Conservation (phyloP, 2,797 vertebrate species). For the Geotrypetes seraphini region DNA sequence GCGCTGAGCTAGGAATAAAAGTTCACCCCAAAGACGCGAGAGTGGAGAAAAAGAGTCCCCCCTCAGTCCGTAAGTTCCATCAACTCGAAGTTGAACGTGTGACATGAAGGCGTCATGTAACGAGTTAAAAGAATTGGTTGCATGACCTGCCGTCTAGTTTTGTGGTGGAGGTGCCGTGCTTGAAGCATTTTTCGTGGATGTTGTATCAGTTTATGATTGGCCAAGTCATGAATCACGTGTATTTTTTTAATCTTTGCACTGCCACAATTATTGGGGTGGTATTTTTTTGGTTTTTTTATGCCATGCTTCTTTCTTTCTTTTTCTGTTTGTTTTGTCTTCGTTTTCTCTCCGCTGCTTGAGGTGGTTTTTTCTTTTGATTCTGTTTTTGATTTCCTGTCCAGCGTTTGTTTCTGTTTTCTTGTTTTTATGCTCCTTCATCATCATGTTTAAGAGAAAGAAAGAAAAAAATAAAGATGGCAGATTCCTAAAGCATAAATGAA, state of each 20-base stretch:
- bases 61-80: conserved; percentile 73
- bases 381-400: conserved; percentile 21
- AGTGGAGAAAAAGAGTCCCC: conserved; percentile 67
- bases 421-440: conserved; percentile 64
- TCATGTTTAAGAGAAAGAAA: conserved; percentile 51
- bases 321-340: conserved; percentile 59
- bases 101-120: conserved; percentile 75
- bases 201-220: conserved; percentile 72
- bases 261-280: too few species aligned
- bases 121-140: conserved; percentile 69
- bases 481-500: conserved; percentile 46
- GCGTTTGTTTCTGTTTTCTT: too few species aligned
- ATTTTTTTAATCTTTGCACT: conserved; percentile 62
- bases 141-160: conserved; percentile 73
- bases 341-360: conserved; percentile 64
- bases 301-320: conserved; percentile 71
- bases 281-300: conserved; percentile 63
- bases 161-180: conserved; percentile 73
- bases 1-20: conserved; percentile 72
- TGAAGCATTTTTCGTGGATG: conserved; percentile 74
- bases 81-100: conserved; percentile 70
- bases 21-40: conserved; percentile 74
- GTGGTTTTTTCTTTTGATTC: conserved; percentile 26
- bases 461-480: conserved; percentile 28
- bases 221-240: conserved; percentile 76